Conservation (phyloP, 2,888 invertebrate species). For the Hirtodrosophila alboralis region DNA sequence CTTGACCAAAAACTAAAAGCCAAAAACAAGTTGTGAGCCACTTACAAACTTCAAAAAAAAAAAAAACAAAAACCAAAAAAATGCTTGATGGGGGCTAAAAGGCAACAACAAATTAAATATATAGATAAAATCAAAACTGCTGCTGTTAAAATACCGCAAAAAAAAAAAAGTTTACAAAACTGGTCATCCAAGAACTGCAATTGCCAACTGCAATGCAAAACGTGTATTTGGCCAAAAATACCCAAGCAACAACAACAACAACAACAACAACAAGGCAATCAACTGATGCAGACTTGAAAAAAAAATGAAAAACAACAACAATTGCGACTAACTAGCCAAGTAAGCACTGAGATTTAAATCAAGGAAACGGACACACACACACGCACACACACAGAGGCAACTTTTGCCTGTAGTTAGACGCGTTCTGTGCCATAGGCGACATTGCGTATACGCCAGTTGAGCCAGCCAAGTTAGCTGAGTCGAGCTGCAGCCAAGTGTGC, state of each 20-base stretch:
- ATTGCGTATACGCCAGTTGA: constrained; percentile 77
- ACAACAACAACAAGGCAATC: constrained; percentile 53
- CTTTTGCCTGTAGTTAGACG: constrained; percentile 45
- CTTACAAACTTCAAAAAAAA: constrained; percentile 19
- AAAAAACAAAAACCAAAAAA: background rate
- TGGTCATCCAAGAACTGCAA: constrained; percentile 77
- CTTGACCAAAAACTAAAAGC: constrained; percentile 47
- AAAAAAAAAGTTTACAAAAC: constrained; percentile 56
- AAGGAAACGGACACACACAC: constrained; percentile 61
- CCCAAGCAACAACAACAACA: constrained; percentile 8
- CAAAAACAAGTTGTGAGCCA: constrained; percentile 50
- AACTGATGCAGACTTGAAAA: constrained; percentile 56
- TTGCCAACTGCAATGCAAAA: constrained; percentile 53
- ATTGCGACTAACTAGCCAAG: constrained; percentile 31
- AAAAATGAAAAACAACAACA: constrained; percentile 14
- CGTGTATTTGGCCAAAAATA: constrained; percentile 59
- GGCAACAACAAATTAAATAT: constrained; percentile 25
- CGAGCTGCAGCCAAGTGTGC: constrained; percentile 69
- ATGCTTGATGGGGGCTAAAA: constrained; percentile 28
- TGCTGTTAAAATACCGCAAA: constrained; percentile 64
- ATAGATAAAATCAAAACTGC: constrained; percentile 27
- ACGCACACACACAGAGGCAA: constrained; percentile 24
- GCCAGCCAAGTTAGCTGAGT: constrained; percentile 41
- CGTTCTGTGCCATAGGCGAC: constrained; percentile 56
- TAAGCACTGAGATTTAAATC: constrained; percentile 61